A percentile compares a stretch with the other conserved stretches of the same genome.
phyloP scores from a whole-genome alignment of 2,888 invertebrate species.

The Spicauda simplicius region DNA sequence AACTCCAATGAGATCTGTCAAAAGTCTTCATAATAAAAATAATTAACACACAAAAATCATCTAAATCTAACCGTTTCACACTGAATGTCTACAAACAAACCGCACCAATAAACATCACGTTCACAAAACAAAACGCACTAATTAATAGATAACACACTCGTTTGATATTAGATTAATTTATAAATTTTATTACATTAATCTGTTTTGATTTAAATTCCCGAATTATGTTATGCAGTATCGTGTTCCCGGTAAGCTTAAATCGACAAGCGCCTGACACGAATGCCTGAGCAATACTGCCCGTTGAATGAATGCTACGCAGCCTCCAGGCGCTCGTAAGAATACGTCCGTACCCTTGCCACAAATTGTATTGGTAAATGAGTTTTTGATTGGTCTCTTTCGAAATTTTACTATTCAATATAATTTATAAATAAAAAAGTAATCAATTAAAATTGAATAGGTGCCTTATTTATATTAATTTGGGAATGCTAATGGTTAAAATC shows the following conservation, averaged over 20 bases:
- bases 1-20: background rate
- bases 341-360: too few relatives aligned
- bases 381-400: too few relatives aligned
- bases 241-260: constrained; percentile 10
- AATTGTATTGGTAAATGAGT: too few relatives aligned
- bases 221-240: constrained; percentile 1
- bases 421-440: too few relatives aligned
- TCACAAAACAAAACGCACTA: background rate
- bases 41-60: background rate
- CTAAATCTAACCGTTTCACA: background rate
- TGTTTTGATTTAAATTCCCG: background rate
- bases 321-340: constrained; percentile 42
- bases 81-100: background rate
- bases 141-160: background rate
- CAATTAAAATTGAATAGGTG: too few relatives aligned
- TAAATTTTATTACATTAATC: background rate
- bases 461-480: too few relatives aligned
- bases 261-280: constrained; percentile 54
- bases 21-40: background rate
- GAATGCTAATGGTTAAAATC: too few relatives aligned
- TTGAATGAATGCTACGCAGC: constrained; percentile 45
- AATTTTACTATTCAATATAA: too few relatives aligned
- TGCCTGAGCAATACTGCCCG: constrained; percentile 62
- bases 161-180: background rate
- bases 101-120: background rate